Evolutionary conservation across 1,140 invertebrate genomes (phyloP).

Genomic region (Streblospio benedicti): DNA sequence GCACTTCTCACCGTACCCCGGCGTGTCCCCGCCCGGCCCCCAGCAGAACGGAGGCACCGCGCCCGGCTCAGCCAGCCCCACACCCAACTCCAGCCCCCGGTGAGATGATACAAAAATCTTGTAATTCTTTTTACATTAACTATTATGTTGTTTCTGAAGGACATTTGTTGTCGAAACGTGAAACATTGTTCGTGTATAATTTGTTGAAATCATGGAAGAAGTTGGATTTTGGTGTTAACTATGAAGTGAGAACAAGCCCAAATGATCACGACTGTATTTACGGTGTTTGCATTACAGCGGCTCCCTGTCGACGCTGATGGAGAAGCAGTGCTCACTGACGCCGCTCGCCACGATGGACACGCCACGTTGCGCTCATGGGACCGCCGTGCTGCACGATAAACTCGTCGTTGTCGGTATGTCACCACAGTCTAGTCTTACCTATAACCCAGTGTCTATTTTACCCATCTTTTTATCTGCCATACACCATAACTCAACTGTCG

Average conservation of each 20-base stretch:
- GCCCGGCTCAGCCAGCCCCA: conserved; percentile 22
- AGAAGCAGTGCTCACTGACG: conserved; percentile 46
- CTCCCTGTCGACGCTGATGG: not conserved
- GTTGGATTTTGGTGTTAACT: too few relatives aligned
- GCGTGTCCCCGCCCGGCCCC: conserved; percentile 20
- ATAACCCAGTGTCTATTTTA: conserved; percentile 19
- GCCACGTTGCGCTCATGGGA: conserved; percentile 65
- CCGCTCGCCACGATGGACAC: conserved; percentile 60
- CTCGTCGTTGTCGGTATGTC: conserved; percentile 64
- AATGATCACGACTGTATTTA: too few relatives aligned
- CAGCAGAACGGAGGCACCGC: conserved; percentile 7
- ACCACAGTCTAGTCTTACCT: not conserved
- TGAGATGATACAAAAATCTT: too few relatives aligned
- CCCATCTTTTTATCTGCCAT: too few relatives aligned
- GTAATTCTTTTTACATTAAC: too few relatives aligned
- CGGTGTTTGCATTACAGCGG: not conserved
- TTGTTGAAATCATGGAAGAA: too few relatives aligned
- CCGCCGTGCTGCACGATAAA: conserved; percentile 58
- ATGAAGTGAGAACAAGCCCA: too few relatives aligned
- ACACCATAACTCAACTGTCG: too few relatives aligned
- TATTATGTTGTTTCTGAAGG: too few relatives aligned
- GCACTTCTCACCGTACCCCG: conserved; percentile 45
- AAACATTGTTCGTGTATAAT: too few relatives aligned
- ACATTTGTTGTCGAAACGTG: too few relatives aligned
- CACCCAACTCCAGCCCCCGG: too few relatives aligned